phyloP scores from a whole-genome alignment of 1,140 invertebrate species.

The Agrypnia vestita region DNA sequence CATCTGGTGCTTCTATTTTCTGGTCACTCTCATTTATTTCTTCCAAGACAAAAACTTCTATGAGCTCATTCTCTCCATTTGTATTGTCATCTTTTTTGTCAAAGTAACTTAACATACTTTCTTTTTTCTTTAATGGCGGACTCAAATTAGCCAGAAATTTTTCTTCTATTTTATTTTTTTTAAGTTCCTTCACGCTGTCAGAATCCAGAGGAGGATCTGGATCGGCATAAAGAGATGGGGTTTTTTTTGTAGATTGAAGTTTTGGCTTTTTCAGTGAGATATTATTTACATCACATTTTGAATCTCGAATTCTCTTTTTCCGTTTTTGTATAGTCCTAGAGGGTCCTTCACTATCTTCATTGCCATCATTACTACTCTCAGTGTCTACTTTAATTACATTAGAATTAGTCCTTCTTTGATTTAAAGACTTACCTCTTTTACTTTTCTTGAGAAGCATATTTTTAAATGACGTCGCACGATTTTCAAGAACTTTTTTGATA shows the following conservation, averaged over 20 bases:
- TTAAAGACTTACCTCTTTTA: conserved; percentile 27
- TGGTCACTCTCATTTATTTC: not conserved
- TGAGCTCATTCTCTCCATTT: not conserved
- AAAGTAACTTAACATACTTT: conserved; percentile 75
- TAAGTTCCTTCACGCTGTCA: too few relatives aligned
- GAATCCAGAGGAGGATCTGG: too few relatives aligned
- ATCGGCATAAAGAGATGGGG: conserved; percentile 44
- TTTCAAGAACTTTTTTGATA: conserved; percentile 73
- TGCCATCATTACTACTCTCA: conserved; percentile 9
- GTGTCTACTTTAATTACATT: conserved; percentile 4
- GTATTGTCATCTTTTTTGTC: conserved; percentile 66
- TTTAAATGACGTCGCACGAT: conserved; percentile 73
- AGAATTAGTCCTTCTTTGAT: too few relatives aligned
- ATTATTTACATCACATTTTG: conserved; percentile 24
- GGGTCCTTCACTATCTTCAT: not conserved
- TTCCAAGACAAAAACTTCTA: conserved; percentile 25
- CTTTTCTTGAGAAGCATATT: conserved; percentile 62
- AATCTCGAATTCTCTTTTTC: conserved; percentile 27
- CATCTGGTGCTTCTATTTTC: not conserved
- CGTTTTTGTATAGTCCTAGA: not conserved
- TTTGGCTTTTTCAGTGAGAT: conserved; percentile 14
- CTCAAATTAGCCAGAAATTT: conserved; percentile 67
- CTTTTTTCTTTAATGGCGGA: conserved; percentile 74
- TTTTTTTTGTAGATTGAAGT: conserved; percentile 50
- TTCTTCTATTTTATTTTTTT: conserved; percentile 9